Evolutionary conservation across 2,888 invertebrate genomes (phyloP).

Genomic region (Polyploca ridens): DNA sequence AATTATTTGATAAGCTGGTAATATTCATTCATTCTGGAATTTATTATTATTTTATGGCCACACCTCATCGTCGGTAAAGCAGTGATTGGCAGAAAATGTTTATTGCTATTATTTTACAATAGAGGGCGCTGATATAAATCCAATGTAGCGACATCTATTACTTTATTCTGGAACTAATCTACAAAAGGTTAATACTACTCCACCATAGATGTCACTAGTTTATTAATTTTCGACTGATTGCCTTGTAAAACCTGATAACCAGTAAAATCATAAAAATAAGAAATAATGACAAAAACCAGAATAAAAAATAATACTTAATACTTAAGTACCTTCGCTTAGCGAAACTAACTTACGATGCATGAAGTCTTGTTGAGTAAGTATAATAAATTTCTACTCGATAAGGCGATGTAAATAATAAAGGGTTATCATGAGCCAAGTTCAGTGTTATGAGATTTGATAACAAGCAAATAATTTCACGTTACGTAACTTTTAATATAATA

Average conservation of each 20-base stretch:
- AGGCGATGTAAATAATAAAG: background rate
- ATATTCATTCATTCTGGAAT: background rate
- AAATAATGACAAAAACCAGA: too few species aligned
- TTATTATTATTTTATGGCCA: too few species aligned
- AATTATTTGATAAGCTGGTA: background rate
- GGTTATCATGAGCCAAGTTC: background rate
- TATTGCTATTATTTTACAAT: background rate
- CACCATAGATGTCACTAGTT: background rate
- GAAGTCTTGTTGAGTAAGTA: too few species aligned
- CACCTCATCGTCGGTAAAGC: background rate
- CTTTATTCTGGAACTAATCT: background rate
- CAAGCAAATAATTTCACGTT: background rate
- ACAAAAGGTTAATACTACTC: background rate
- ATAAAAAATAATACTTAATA: too few species aligned
- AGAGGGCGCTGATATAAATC: background rate
- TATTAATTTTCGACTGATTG: too few species aligned
- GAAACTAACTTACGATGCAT: too few species aligned
- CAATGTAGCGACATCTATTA: background rate
- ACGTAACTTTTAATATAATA: background rate
- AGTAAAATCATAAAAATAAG: too few species aligned
- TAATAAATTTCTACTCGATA: too few species aligned
- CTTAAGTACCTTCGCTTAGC: too few species aligned
- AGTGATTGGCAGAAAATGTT: background rate
- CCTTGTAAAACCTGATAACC: too few species aligned
- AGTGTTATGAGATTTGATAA: background rate